Evolutionary conservation across 1,140 invertebrate species (phyloP).

Genomic region (Uloborus diversus): DNA sequence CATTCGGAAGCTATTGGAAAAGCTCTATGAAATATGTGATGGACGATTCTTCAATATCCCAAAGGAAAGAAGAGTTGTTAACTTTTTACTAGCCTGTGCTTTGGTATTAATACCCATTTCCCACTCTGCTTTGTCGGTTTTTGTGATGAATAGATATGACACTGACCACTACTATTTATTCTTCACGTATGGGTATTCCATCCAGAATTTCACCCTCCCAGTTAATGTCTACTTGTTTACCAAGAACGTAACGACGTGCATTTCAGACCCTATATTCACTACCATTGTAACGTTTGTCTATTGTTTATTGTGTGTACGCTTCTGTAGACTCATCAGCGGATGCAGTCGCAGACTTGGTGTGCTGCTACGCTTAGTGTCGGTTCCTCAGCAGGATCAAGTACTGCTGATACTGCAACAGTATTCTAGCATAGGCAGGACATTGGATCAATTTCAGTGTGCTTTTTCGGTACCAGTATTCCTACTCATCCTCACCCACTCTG

Average conservation of each 20-base stretch:
- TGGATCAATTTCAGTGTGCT: not conserved
- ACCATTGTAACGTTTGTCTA: not conserved
- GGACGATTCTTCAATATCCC: not conserved
- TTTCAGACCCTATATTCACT: not conserved
- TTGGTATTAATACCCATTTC: not conserved
- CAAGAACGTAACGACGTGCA: not conserved
- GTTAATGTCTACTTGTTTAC: not conserved
- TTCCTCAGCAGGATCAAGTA: not conserved
- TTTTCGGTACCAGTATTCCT: not conserved
- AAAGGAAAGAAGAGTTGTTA: not conserved
- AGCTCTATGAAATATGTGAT: not conserved
- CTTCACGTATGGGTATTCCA: not conserved
- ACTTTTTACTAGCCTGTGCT: not conserved
- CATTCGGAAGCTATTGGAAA: not conserved
- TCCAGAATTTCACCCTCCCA: not conserved
- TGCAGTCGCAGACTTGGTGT: not conserved
- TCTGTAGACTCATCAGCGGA: not conserved
- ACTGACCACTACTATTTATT: not conserved
- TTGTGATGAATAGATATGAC: not conserved
- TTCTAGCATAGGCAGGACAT: not conserved
- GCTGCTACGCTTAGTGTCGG: not conserved
- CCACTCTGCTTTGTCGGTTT: not conserved
- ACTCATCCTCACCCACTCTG: not conserved
- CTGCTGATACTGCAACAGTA: not conserved
- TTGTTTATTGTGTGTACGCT: not conserved